Conservation (phyloP, 2,888 invertebrate genomes). For the Euplagia quadripunctaria region DNA sequence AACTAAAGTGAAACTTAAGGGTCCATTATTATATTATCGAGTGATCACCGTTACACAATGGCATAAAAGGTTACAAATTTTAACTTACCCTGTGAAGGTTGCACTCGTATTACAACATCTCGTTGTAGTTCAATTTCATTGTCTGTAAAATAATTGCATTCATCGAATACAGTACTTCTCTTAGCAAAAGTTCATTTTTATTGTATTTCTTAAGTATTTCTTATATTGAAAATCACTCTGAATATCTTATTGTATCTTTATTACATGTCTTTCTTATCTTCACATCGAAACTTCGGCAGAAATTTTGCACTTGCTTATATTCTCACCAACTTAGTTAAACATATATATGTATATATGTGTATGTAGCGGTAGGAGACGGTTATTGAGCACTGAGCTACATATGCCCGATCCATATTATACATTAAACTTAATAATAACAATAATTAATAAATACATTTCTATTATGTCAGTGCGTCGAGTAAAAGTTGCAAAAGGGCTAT, state of each 20-base stretch:
- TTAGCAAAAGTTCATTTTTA: too few species aligned
- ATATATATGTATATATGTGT: neutral
- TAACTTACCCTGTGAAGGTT: conserved; percentile 70
- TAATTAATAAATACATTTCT: neutral
- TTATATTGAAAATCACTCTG: too few species aligned
- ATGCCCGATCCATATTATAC: too few species aligned
- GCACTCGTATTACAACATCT: conserved; percentile 78
- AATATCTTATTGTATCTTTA: too few species aligned
- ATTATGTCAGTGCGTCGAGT: neutral
- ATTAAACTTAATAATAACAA: neutral
- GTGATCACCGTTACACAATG: neutral
- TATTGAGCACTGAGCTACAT: too few species aligned
- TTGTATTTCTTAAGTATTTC: too few species aligned
- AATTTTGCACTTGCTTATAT: neutral
- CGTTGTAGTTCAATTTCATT: conserved; percentile 65
- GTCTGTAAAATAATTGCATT: conserved; percentile 62
- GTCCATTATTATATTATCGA: too few species aligned
- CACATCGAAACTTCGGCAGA: neutral
- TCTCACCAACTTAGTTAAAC: neutral
- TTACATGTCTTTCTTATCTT: neutral
- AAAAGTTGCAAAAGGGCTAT: too few species aligned
- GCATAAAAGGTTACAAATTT: neutral
- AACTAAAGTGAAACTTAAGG: too few species aligned
- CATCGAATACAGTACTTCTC: neutral
- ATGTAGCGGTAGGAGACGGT: neutral